Evolutionary conservation across 2,797 vertebrate species (phyloP).

Genomic region (Fundulus diaphanus): DNA sequence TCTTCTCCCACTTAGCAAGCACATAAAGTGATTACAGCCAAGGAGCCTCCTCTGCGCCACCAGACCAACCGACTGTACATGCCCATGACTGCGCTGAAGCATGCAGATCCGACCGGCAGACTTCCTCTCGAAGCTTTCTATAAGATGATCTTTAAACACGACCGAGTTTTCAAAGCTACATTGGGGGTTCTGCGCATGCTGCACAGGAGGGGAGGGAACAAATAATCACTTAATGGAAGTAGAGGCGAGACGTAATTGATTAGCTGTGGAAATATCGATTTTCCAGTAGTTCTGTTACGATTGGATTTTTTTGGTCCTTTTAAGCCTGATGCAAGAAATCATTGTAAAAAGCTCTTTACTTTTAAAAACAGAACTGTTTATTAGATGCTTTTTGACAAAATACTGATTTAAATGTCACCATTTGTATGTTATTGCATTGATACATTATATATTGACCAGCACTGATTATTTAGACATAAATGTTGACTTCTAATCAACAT

Average conservation of each 20-base stretch:
- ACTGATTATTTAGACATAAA: background rate
- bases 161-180: constrained; percentile 46
- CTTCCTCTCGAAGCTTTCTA: constrained; percentile 76
- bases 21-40: constrained; percentile 61
- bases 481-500: background rate
- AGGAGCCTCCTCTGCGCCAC: constrained; percentile 70
- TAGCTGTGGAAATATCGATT: background rate
- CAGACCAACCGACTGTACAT: constrained; percentile 79
- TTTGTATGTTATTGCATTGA: background rate
- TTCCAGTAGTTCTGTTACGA: background rate
- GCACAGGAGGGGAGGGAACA: constrained; percentile 49
- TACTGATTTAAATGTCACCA: background rate
- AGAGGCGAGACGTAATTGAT: background rate
- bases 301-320: background rate
- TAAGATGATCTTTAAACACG: constrained; percentile 75
- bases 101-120: constrained; percentile 74
- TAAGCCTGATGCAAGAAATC: background rate
- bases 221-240: constrained; percentile 11
- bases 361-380: background rate
- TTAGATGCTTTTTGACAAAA: background rate
- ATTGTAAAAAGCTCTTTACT: background rate
- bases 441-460: background rate
- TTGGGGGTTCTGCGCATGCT: constrained; percentile 70
- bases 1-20: constrained; percentile 65
- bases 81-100: constrained; percentile 77